A percentile compares a stretch with the other conserved stretches of the same genome.
phyloP scores from a whole-genome alignment of 2,797 vertebrate genomes.

The Spinus olivaceus region DNA sequence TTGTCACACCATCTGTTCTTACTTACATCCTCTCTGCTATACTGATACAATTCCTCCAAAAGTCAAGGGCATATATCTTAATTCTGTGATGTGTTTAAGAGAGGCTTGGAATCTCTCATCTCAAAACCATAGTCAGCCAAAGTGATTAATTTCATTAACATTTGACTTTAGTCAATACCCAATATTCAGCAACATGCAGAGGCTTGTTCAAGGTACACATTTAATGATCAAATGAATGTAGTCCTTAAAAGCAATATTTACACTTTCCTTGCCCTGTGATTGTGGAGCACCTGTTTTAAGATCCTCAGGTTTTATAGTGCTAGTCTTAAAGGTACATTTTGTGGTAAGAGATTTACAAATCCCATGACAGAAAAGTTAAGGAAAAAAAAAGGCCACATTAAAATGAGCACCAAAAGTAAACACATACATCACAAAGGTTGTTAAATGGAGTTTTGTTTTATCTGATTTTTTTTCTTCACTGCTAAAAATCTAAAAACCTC shows the following conservation, averaged over 20 bases:
- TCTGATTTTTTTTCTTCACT: background rate
- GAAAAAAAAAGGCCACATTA: accelerated
- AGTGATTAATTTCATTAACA: background rate
- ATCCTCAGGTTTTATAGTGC: background rate
- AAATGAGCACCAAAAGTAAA: background rate
- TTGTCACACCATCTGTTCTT: background rate
- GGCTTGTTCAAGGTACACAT: background rate
- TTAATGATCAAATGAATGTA: background rate
- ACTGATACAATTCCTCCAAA: background rate
- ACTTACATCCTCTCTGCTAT: background rate
- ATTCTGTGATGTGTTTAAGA: background rate
- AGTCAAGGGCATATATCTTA: background rate
- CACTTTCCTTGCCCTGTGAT: background rate
- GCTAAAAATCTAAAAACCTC: background rate
- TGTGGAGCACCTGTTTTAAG: background rate
- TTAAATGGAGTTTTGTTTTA: background rate
- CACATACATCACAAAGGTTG: accelerated
- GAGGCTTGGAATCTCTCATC: background rate
- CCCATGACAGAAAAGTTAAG: background rate
- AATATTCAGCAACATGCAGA: background rate
- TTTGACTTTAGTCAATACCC: background rate
- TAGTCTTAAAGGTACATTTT: background rate
- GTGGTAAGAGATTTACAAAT: background rate
- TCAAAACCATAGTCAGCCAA: background rate
- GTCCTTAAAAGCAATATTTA: background rate